A percentile compares a stretch with the other conserved stretches of the same genome.
phyloP scores from a whole-genome alignment of 2,888 invertebrate genomes.

The Hymenopus coronatus region DNA sequence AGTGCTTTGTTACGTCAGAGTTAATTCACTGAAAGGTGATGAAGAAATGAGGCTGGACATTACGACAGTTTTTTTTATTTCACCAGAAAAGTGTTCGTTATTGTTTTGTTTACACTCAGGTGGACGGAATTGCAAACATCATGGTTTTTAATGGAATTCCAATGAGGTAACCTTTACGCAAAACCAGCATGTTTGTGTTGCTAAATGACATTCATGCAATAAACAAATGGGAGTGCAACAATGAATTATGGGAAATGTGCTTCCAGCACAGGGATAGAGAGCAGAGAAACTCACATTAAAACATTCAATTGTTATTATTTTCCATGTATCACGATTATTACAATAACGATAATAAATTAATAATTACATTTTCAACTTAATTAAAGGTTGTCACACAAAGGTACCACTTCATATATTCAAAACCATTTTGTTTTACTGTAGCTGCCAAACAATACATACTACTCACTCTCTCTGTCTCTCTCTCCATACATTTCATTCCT shows the following conservation, averaged over 20 bases:
- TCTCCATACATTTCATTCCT: background rate
- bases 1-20: no score
- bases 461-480: no score
- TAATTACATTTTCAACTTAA: background rate
- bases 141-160: background rate
- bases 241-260: background rate
- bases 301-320: background rate
- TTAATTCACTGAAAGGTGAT: background rate
- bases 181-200: background rate
- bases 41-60: background rate
- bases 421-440: background rate
- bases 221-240: background rate
- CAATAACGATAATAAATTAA: background rate
- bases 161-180: background rate
- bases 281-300: background rate
- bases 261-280: background rate
- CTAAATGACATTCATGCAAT: background rate
- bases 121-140: background rate
- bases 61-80: background rate
- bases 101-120: background rate
- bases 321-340: background rate
- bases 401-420: no score
- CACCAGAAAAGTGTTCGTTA: background rate
- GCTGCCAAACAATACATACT: background rate
- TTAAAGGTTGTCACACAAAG: no score